phyloP scores from a whole-genome alignment of 2,888 invertebrate species.

The Dryobota labecula region DNA sequence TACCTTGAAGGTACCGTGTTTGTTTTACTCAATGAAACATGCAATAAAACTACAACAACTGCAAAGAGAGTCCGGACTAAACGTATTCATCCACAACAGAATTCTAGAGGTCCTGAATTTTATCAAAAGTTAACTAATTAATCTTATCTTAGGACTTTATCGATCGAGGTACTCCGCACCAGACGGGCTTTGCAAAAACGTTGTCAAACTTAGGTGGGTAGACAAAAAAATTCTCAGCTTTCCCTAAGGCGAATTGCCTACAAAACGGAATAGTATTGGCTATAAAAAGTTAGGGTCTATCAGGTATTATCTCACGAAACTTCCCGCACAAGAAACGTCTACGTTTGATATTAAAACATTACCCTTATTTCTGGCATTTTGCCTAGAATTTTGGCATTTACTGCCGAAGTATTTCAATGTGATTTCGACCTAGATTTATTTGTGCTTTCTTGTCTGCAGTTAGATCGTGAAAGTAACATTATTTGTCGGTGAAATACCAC shows the following conservation, averaged over 20 bases:
- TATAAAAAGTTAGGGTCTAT: conserved; percentile 46
- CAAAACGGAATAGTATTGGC: conserved; percentile 28
- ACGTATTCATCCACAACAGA: neutral
- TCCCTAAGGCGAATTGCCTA: conserved; percentile 20
- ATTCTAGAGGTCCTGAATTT: neutral
- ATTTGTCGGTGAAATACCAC: conserved; percentile 15
- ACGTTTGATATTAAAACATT: conserved; percentile 44
- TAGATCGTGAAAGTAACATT: conserved; percentile 30
- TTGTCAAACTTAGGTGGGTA: conserved; percentile 9
- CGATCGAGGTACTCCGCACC: conserved; percentile 14
- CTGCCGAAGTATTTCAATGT: conserved; percentile 16
- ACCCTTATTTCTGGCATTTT: conserved; percentile 22
- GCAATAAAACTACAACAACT: neutral
- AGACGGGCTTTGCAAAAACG: conserved; percentile 29
- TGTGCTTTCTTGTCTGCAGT: conserved; percentile 15
- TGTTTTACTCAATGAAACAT: no score
- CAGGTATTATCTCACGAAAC: conserved; percentile 26
- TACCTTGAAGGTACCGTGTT: no score
- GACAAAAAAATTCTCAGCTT: conserved; percentile 21
- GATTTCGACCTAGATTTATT: conserved; percentile 20
- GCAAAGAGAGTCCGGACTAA: neutral
- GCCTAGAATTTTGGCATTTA: conserved; percentile 28
- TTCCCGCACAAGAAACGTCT: conserved; percentile 36
- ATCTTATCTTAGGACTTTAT: conserved; percentile 20
- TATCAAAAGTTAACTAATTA: conserved; percentile 26